These are phyloP conservation scores for Belonocnema kinseyi DNA, from an alignment of 1,140 invertebrate genomes.

Conservation along the genomic window DNA sequence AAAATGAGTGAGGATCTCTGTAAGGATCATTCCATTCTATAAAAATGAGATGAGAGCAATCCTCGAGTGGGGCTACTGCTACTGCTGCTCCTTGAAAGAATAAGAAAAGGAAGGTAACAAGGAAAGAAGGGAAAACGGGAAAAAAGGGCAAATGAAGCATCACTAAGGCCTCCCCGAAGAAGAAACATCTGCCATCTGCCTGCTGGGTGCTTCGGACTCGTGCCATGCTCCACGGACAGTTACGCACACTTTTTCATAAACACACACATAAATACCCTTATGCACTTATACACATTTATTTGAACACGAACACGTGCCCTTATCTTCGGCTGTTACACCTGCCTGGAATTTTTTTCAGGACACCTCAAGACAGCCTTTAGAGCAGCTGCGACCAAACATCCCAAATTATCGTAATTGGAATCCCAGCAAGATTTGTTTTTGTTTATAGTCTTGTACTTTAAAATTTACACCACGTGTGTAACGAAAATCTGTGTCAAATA, in stretches of 20 bases:
- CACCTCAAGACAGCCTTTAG: constrained; percentile 10
- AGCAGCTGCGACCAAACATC: background rate
- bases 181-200: constrained; percentile 65
- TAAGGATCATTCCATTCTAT: background rate
- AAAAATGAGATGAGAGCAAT: constrained; percentile 42
- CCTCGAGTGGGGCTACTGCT: constrained; percentile 36
- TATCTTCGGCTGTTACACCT: constrained; percentile 28
- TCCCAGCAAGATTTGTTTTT: background rate
- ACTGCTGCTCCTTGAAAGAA: constrained; percentile 28
- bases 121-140: constrained; percentile 34
- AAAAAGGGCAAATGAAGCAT: constrained; percentile 11
- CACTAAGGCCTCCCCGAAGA: constrained; percentile 46
- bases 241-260: constrained; percentile 3
- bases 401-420: background rate
- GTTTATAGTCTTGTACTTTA: background rate
- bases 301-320: constrained; percentile 36
- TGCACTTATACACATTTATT: constrained; percentile 34
- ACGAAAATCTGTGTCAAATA: no score
- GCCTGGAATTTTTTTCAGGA: constrained; percentile 4
- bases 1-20: constrained; percentile 8
- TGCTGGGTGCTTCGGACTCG: constrained; percentile 52
- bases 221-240: constrained; percentile 52
- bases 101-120: constrained; percentile 41
- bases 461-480: no score
- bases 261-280: constrained; percentile 20